Percentiles rank a stretch among this genome's conserved stretches.
phyloP scores from a whole-genome alignment of 2,888 invertebrate species.

The Tenodera sinensis region DNA sequence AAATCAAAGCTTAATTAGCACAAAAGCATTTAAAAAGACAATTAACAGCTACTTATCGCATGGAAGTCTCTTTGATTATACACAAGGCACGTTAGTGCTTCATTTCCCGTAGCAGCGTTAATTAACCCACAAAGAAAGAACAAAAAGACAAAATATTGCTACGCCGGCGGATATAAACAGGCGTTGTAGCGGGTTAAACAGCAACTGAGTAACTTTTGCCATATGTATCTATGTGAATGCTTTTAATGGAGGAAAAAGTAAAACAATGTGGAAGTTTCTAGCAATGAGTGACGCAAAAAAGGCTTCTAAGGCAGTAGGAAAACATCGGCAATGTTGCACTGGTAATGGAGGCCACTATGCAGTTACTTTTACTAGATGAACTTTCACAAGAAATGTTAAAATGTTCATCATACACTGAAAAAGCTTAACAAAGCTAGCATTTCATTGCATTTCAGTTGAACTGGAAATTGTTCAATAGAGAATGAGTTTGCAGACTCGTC shows the following conservation, averaged over 20 bases:
- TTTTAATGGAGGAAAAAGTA: too few species aligned
- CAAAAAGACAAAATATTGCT: not conserved
- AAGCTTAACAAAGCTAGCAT: too few species aligned
- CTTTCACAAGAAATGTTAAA: too few species aligned
- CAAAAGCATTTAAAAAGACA: not conserved
- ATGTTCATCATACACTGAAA: too few species aligned
- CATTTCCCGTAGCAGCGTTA: not conserved
- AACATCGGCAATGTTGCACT: too few species aligned
- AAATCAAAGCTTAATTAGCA: not conserved
- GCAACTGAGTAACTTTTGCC: not conserved
- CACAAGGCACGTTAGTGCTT: not conserved
- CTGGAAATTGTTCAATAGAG: too few species aligned
- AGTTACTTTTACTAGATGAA: too few species aligned
- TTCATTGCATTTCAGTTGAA: too few species aligned
- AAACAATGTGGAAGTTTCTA: not conserved
- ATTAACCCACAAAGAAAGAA: not conserved
- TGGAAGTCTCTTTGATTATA: not conserved
- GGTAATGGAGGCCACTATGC: too few species aligned
- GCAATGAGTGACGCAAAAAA: not conserved
- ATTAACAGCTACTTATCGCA: not conserved
- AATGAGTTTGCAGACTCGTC: too few species aligned
- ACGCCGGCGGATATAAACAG: not conserved
- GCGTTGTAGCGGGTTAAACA: not conserved
- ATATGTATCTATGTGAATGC: too few species aligned
- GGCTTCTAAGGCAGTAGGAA: too few species aligned